phyloP scores from a whole-genome alignment of 1,140 invertebrate species.

The Pseudomyrmex gracilis region DNA sequence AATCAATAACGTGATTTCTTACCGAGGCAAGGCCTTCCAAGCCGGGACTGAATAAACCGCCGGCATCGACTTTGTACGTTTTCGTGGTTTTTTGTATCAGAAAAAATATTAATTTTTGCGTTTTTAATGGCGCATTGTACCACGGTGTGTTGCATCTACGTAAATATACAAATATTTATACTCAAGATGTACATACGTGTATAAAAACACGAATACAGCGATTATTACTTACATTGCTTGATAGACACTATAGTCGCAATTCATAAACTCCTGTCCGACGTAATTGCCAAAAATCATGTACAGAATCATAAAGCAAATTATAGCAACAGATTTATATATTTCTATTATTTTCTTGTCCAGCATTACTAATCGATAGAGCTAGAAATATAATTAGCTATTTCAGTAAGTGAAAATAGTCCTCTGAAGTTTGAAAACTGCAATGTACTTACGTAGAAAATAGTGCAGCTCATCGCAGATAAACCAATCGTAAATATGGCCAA shows the following conservation, averaged over 20 bases:
- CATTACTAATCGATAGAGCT: background rate
- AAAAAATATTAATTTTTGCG: conserved; percentile 27
- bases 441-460: background rate
- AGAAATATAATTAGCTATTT: background rate
- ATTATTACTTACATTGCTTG: background rate
- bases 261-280: background rate
- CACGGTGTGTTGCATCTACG: conserved; percentile 33
- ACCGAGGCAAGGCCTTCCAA: conserved; percentile 37
- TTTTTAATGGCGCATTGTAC: conserved; percentile 31
- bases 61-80: conserved; percentile 34
- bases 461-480: background rate
- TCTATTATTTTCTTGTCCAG: background rate
- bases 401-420: no score
- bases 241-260: background rate
- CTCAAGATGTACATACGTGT: background rate
- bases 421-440: background rate
- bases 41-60: conserved; percentile 29
- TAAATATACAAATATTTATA: background rate
- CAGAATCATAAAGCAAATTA: background rate
- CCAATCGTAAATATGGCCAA: background rate
- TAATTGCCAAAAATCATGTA: background rate
- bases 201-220: background rate
- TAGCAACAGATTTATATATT: background rate
- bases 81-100: conserved; percentile 36
- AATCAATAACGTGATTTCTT: background rate